A percentile compares a stretch with the other conserved stretches of the same genome.
phyloP scores from a whole-genome alignment of 2,888 invertebrate genomes.

The Scaptomyza reducta region DNA sequence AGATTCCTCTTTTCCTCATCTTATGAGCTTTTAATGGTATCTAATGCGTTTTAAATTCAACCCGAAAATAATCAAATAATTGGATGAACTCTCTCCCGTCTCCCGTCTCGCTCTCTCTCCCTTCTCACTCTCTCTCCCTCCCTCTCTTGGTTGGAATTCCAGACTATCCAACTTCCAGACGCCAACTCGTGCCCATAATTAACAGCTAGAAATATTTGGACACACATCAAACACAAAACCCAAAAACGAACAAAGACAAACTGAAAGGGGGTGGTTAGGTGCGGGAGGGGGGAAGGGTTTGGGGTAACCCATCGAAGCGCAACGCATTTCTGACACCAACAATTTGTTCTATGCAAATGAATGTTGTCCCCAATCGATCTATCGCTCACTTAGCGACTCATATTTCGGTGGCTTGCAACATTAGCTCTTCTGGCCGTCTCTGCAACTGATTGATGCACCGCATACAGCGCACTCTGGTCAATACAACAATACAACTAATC shows the following conservation, averaged over 20 bases:
- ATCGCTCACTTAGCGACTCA: conserved; percentile 26
- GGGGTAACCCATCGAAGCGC: conserved; percentile 6
- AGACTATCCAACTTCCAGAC: conserved; percentile 40
- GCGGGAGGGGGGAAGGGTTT: background rate
- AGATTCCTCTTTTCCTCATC: background rate
- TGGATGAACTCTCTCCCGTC: background rate
- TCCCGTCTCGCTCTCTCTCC: background rate
- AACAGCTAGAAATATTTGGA: conserved; percentile 73
- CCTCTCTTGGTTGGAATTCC: conserved; percentile 39
- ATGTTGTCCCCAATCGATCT: conserved; percentile 67
- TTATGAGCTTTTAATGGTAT: conserved; percentile 66
- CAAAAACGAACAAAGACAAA: conserved; percentile 21
- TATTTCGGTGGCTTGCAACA: conserved; percentile 17
- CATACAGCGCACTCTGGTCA: conserved; percentile 46
- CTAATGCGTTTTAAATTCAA: conserved; percentile 70
- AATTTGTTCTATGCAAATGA: conserved; percentile 75
- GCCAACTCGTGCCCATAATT: conserved; percentile 76
- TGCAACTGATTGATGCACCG: conserved; percentile 65
- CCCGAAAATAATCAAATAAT: too few relatives aligned
- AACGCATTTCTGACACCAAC: conserved; percentile 69
- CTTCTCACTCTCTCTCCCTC: too few relatives aligned
- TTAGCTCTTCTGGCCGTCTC: conserved; percentile 18
- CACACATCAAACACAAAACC: conserved; percentile 55
- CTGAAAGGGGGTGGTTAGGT: background rate
- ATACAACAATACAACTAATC: conserved; percentile 74